Percentiles rank a stretch among this genome's conserved stretches.
Conservation (phyloP, 2,888 invertebrate species). For the Harmothoe impar region DNA sequence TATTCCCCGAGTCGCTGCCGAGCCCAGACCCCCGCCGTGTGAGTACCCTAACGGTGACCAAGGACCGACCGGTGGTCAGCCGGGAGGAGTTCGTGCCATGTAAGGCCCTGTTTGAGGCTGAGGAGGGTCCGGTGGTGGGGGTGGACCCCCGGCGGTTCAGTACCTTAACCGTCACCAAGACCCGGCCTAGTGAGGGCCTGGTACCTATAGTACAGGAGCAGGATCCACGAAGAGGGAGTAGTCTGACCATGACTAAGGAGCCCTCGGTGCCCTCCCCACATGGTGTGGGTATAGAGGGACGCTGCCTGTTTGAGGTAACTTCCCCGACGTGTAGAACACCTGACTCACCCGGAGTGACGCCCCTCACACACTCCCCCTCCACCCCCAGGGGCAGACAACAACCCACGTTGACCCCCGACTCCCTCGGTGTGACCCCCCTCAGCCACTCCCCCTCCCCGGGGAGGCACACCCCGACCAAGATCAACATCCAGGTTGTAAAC, state of each 20-base stretch:
- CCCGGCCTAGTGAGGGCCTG: neutral
- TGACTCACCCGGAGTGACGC: neutral
- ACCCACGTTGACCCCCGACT: neutral
- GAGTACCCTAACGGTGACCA: no score
- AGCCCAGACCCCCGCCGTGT: no score
- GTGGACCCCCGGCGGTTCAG: constrained; percentile 41
- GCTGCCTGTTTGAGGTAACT: neutral
- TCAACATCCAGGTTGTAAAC: constrained; percentile 10
- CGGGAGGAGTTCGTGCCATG: neutral
- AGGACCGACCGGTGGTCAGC: neutral
- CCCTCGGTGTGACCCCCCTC: neutral
- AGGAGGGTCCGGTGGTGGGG: neutral
- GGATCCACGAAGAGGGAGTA: constrained; percentile 46
- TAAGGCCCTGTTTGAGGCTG: neutral
- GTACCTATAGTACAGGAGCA: neutral
- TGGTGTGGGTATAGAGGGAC: neutral
- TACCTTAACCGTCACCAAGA: constrained; percentile 59
- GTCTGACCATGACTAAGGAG: constrained; percentile 33
- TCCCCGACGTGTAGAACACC: neutral
- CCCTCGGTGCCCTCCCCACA: neutral
- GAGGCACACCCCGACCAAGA: neutral
- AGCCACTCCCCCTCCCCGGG: neutral
- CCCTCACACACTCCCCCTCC: neutral
- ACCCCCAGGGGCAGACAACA: neutral
- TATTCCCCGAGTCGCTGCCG: no score